Conservation (phyloP, 2,113 vertebrate species). For the Rhombomys opimus region DNA sequence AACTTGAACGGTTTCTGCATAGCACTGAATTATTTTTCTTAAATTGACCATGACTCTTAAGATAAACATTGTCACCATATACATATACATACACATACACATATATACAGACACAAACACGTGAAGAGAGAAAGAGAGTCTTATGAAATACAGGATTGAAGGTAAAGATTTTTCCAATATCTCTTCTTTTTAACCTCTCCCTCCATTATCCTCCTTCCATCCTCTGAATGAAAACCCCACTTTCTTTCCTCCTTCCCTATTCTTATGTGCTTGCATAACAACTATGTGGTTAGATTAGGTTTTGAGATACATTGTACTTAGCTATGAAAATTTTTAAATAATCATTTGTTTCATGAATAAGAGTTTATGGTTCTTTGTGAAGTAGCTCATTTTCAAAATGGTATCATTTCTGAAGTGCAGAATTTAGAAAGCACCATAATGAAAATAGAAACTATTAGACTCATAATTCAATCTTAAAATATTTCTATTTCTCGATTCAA, state of each 20-base stretch:
- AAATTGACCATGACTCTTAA: background rate
- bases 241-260: background rate
- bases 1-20: background rate
- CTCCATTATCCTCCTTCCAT: background rate
- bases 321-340: background rate
- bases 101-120: too few relatives aligned
- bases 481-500: conserved; percentile 43
- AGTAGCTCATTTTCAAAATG: conserved; percentile 24
- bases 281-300: background rate
- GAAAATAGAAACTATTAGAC: conserved; percentile 75
- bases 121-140: too few relatives aligned
- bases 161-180: too few relatives aligned
- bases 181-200: background rate
- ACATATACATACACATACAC: background rate
- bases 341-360: background rate
- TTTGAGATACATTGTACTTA: background rate
- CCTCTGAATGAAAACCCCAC: background rate
- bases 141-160: too few relatives aligned
- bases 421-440: conserved; percentile 70
- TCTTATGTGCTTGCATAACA: background rate
- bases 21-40: background rate
- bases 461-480: conserved; percentile 79
- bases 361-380: background rate
- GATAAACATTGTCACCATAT: background rate
- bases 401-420: conserved; percentile 20